phyloP scores from a whole-genome alignment of 2,113 vertebrate genomes.

The Pteropus alecto region DNA sequence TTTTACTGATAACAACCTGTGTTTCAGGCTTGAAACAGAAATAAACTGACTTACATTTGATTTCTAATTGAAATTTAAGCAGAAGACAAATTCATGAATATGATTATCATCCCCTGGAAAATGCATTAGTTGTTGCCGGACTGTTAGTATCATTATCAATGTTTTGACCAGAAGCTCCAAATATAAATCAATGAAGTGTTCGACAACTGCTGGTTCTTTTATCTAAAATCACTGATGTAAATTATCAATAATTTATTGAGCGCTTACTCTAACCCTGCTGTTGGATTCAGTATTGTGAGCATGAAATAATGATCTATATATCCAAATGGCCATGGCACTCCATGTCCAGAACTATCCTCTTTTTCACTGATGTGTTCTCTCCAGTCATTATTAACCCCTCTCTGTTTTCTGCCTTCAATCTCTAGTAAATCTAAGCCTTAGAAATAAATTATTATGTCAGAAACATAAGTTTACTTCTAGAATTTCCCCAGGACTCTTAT shows the following conservation, averaged over 20 bases:
- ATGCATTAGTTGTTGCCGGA: background rate
- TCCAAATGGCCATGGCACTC: rapidly evolving
- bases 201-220: background rate
- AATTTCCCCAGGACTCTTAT: background rate
- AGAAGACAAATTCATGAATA: background rate
- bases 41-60: background rate
- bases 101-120: background rate
- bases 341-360: background rate
- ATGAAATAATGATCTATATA: background rate
- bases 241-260: background rate
- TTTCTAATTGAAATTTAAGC: constrained; percentile 43
- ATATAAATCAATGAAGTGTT: background rate
- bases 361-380: background rate
- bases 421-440: background rate
- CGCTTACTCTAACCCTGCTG: background rate
- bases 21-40: background rate
- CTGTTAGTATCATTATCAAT: background rate
- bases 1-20: background rate
- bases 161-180: background rate
- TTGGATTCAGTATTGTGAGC: background rate
- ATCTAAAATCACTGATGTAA: background rate
- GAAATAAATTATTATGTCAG: background rate
- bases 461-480: background rate
- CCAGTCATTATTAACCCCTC: background rate
- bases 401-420: background rate